Base-by-base conservation (phyloP, 2,888 invertebrate species). In the Volucella zonaria region DNA sequence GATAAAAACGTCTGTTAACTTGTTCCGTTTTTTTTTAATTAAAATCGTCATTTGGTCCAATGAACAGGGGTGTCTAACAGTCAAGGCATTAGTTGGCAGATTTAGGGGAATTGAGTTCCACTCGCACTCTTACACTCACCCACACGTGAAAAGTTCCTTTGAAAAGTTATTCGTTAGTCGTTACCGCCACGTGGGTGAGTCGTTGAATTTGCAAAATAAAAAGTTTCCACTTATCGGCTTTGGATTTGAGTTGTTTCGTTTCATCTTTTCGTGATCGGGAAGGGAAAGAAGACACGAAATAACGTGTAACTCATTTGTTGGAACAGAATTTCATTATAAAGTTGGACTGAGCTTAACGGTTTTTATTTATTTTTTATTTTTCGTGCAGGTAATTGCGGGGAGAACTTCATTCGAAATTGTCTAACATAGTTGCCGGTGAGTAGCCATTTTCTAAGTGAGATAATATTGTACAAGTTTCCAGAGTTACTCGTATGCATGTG, bases 311-410 rank as follows among this genome's bases (percentile, higher is more conserved):
- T 23, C 18, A 58, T 49, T 68, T 42, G 61, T 38, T 61, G 15
- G 43, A 43, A 49, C 11, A 11, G 31, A 18, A 82, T 74, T 78
- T 74, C 58, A 78, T 82, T 82, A 62, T 14, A 74, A 76, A 82
- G 51, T 78, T 82, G 78, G 31, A 52, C 40, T 62, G 15, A 78
- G 49, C 1, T 31, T 31, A 31, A 31, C 31, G 4, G 31, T 68
- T 67, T 75, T 52, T 8, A 14, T 52, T 43, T 18, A 8, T 8
- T 43, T 61, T 15, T 56, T 42, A 10, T 9, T 43, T 31, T 82
- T 49, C 6, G 67, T 77, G n/a, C 82, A 67, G 77, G 77, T 73
- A 73, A 71, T 66, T 76, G 52, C 43, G 45, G 31, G 14, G 8
- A 2, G 52, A 47, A 23, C 51, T 54, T 14, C 56, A 14, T 31